Percentiles rank a stretch among this genome's conserved stretches.
Conservation (phyloP, 2,797 vertebrate species). For the Hippopotamyrus pictus region DNA sequence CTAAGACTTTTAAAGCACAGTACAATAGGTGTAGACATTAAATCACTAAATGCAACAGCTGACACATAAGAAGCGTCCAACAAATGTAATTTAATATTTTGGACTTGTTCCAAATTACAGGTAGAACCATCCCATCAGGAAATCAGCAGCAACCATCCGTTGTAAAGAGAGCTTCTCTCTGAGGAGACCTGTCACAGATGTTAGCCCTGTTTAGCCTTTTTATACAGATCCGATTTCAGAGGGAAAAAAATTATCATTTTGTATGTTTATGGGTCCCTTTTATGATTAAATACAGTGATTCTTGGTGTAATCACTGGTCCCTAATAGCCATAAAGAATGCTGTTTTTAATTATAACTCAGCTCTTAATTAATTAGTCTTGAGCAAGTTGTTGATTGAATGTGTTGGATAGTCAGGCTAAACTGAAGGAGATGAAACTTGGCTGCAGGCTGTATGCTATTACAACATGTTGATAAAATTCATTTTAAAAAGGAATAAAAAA, state of each 20-base stretch:
- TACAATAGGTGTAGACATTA: background rate
- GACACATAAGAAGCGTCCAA: background rate
- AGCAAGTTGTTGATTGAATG: background rate
- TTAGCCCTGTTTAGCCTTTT: background rate
- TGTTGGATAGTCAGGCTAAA: background rate
- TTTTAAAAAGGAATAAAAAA: background rate
- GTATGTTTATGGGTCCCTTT: background rate
- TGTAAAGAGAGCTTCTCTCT: background rate
- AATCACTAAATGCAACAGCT: background rate
- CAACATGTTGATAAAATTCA: background rate
- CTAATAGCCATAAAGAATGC: background rate
- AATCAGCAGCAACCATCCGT: background rate
- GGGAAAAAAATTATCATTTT: background rate
- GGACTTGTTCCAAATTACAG: background rate
- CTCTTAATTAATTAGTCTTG: background rate
- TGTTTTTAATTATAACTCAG: background rate
- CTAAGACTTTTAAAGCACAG: background rate
- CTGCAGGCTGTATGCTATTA: background rate
- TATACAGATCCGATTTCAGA: background rate
- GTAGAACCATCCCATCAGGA: background rate
- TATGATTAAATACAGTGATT: background rate
- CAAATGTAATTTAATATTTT: background rate
- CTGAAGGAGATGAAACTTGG: background rate
- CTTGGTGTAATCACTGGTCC: background rate
- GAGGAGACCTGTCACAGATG: background rate